These are phyloP conservation scores for Vollenhovia emeryi DNA, from an alignment of 1,140 invertebrate genomes.

Conservation along the genomic window DNA sequence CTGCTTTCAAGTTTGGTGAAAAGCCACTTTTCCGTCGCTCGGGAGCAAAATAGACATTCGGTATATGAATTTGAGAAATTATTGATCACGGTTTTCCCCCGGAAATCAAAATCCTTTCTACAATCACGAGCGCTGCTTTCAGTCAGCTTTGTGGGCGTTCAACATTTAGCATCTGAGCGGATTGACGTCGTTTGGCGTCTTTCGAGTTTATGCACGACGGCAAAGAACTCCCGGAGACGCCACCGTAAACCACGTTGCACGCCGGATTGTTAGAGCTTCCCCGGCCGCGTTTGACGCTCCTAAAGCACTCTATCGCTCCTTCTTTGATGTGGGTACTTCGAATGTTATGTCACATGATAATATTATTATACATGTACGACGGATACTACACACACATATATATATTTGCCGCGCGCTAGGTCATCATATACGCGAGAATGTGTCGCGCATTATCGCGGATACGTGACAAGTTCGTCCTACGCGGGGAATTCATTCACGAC, in stretches of 20 bases:
- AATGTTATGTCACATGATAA: constrained; percentile 22
- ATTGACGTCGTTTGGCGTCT: constrained; percentile 46
- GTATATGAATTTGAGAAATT: neutral
- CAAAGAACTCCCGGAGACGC: constrained; percentile 18
- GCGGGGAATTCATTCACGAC: neutral
- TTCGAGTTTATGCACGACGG: constrained; percentile 31
- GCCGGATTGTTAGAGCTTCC: constrained; percentile 32
- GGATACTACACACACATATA: neutral
- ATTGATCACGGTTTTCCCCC: neutral
- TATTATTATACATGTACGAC: constrained; percentile 31
- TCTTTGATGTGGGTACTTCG: constrained; percentile 21
- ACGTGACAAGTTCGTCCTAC: neutral
- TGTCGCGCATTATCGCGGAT: constrained; percentile 1
- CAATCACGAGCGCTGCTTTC: neutral
- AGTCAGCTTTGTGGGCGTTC: constrained; percentile 1
- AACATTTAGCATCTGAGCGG: constrained; percentile 38
- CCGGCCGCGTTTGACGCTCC: constrained; percentile 11
- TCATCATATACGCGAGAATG: neutral
- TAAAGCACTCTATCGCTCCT: constrained; percentile 13
- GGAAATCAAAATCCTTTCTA: neutral
- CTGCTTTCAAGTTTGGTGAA: neutral
- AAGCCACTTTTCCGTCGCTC: neutral
- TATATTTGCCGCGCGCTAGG: neutral
- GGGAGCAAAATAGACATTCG: neutral
- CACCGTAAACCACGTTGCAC: constrained; percentile 3